These are phyloP conservation scores for Drosophila rubida DNA, from an alignment of 2,888 invertebrate species.

Conservation along the genomic window DNA sequence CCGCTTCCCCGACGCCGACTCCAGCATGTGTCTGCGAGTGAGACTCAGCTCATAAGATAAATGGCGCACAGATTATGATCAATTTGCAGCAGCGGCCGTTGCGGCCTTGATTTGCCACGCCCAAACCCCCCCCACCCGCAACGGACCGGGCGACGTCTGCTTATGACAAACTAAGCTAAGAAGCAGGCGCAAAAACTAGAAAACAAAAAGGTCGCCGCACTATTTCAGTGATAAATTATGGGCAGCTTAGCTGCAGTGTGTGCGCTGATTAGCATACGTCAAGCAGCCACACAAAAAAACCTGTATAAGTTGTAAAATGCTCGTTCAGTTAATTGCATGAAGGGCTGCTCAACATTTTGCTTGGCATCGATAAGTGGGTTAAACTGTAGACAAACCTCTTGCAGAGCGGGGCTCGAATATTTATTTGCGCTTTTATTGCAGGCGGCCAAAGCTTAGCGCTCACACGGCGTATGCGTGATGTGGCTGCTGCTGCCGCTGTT, in stretches of 20 bases:
- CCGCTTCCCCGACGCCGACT: not conserved
- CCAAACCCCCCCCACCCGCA: slow-evolving; percentile 45
- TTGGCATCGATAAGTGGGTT: slow-evolving; percentile 22
- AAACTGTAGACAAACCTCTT: slow-evolving; percentile 20
- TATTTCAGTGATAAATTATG: slow-evolving; percentile 52
- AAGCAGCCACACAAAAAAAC: not conserved
- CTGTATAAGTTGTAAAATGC: slow-evolving; percentile 9
- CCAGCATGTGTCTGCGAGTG: slow-evolving; percentile 7
- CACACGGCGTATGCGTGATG: slow-evolving; percentile 58
- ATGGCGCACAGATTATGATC: slow-evolving; percentile 78
- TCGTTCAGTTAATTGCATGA: slow-evolving; percentile 23
- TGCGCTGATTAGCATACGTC: slow-evolving; percentile 30
- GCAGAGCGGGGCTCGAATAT: slow-evolving; percentile 49
- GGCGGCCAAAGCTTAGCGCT: slow-evolving; percentile 42
- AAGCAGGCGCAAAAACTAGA: not conserved
- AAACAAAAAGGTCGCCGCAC: slow-evolving; percentile 48
- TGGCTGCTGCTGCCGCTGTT: not conserved
- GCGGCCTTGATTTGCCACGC: slow-evolving; percentile 65
- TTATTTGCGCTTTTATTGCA: slow-evolving; percentile 73
- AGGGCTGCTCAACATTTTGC: slow-evolving; percentile 1
- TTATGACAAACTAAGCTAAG: slow-evolving; percentile 71
- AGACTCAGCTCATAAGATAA: slow-evolving; percentile 55
- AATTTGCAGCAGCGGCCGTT: slow-evolving; percentile 71
- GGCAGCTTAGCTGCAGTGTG: slow-evolving; percentile 38
- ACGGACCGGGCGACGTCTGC: slow-evolving; percentile 60